A percentile compares a stretch with the other conserved stretches of the same genome.
phyloP scores from a whole-genome alignment of 2,888 invertebrate genomes.

The Cheilosia vulpina region DNA sequence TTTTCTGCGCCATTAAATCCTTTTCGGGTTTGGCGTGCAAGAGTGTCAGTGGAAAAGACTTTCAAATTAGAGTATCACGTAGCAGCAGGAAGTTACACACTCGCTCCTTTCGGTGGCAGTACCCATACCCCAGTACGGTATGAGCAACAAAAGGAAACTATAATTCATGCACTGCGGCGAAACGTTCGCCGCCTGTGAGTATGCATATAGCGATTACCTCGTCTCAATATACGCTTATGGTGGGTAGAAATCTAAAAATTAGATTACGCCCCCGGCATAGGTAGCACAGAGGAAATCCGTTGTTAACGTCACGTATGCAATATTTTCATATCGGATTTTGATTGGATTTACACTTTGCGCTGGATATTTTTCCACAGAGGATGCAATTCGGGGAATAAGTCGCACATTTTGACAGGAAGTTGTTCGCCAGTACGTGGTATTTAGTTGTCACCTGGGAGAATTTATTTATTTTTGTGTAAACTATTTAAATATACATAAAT shows the following conservation, averaged over 20 bases:
- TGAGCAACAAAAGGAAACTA: slow-evolving; percentile 60
- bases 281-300: slow-evolving; percentile 20
- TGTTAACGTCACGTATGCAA: slow-evolving; percentile 65
- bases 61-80: slow-evolving; percentile 72
- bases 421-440: neutral
- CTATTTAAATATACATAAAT: too few species aligned
- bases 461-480: neutral
- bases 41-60: slow-evolving; percentile 41
- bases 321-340: slow-evolving; percentile 66
- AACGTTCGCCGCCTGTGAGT: slow-evolving; percentile 29
- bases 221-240: slow-evolving; percentile 31
- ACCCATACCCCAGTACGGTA: neutral
- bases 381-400: neutral
- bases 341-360: slow-evolving; percentile 51
- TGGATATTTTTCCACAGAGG: neutral
- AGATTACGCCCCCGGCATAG: slow-evolving; percentile 17
- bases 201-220: slow-evolving; percentile 61
- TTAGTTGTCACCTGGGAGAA: neutral
- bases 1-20: slow-evolving; percentile 49
- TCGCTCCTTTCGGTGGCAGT: neutral
- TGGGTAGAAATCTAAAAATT: slow-evolving; percentile 16
- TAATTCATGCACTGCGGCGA: slow-evolving; percentile 55
- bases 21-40: slow-evolving; percentile 55
- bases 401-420: neutral
- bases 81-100: slow-evolving; percentile 66